Percentiles rank a stretch among this genome's conserved stretches.
phyloP scores from a whole-genome alignment of 2,113 vertebrate species.

The Oreotrochilus melanogaster region DNA sequence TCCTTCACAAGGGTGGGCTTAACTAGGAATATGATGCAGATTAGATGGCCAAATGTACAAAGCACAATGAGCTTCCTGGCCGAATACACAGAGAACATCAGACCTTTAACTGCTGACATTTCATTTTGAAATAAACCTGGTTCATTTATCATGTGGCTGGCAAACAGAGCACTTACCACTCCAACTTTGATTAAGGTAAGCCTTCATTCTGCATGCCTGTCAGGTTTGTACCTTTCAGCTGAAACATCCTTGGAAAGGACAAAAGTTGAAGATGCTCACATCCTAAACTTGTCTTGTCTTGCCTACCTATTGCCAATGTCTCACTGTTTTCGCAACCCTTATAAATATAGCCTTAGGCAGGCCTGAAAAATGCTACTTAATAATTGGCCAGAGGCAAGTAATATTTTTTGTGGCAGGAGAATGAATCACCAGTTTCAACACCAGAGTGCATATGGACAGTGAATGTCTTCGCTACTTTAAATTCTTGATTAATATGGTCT shows the following conservation, averaged over 20 bases:
- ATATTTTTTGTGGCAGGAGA: constrained; percentile 43
- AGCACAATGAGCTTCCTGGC: background rate
- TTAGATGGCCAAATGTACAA: rapidly evolving
- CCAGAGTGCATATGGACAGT: background rate
- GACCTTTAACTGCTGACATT: background rate
- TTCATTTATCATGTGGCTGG: background rate
- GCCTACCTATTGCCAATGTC: constrained; percentile 11
- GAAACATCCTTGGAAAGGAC: constrained; percentile 12
- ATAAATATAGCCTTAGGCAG: constrained; percentile 21
- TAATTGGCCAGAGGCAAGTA: constrained; percentile 44
- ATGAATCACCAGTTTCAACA: constrained; percentile 61
- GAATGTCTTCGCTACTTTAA: background rate
- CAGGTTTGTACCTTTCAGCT: background rate
- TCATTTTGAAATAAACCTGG: background rate
- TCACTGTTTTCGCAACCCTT: constrained; percentile 4
- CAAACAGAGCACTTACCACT: background rate
- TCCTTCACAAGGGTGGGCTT: background rate
- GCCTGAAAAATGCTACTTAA: constrained; percentile 60
- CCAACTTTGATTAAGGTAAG: background rate
- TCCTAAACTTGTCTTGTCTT: constrained; percentile 18
- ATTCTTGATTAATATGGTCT: background rate
- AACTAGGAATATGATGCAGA: background rate
- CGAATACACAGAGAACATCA: background rate
- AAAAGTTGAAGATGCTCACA: constrained; percentile 16
- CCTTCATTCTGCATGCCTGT: background rate